A percentile compares a stretch with the other conserved stretches of the same genome.
phyloP scores from a whole-genome alignment of 2,113 vertebrate species.

The Heterochromis multidens region DNA sequence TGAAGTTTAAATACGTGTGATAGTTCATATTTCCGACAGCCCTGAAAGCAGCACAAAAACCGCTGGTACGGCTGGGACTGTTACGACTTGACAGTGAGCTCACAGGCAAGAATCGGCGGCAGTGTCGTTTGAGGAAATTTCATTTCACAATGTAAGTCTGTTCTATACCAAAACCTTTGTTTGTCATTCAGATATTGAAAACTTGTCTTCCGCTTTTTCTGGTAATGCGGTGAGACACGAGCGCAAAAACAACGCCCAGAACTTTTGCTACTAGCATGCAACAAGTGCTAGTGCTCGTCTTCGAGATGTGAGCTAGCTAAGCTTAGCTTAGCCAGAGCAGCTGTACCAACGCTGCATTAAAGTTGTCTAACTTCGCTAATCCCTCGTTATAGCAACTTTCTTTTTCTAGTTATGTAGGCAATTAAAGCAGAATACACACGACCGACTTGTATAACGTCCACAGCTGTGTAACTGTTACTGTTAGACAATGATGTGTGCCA shows the following conservation, averaged over 20 bases:
- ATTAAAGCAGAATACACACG: neutral
- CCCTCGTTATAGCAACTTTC: neutral
- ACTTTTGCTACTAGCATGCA: slow-evolving; percentile 58
- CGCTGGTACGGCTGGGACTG: slow-evolving; percentile 16
- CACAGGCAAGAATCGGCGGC: neutral
- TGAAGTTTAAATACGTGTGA: neutral
- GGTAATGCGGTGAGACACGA: neutral
- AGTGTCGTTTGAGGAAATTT: neutral
- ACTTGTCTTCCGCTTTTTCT: neutral
- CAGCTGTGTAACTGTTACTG: neutral
- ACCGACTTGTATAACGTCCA: neutral
- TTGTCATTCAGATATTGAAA: neutral
- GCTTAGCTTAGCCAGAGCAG: neutral
- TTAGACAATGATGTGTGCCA: neutral
- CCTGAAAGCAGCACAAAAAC: slow-evolving; percentile 17
- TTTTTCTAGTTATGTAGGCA: neutral
- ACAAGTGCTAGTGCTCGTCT: slow-evolving; percentile 58
- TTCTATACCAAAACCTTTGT: neutral
- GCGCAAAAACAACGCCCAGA: slow-evolving; percentile 64
- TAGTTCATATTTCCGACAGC: neutral
- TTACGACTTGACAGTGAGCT: slow-evolving; percentile 42
- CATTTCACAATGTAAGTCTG: slow-evolving; percentile 62
- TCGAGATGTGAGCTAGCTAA: neutral
- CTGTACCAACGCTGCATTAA: neutral
- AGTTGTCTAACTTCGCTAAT: neutral